Percentiles rank a stretch among this genome's conserved stretches.
Evolutionary conservation across 2,113 vertebrate species (phyloP).

Genomic region (Chionomys nivalis): DNA sequence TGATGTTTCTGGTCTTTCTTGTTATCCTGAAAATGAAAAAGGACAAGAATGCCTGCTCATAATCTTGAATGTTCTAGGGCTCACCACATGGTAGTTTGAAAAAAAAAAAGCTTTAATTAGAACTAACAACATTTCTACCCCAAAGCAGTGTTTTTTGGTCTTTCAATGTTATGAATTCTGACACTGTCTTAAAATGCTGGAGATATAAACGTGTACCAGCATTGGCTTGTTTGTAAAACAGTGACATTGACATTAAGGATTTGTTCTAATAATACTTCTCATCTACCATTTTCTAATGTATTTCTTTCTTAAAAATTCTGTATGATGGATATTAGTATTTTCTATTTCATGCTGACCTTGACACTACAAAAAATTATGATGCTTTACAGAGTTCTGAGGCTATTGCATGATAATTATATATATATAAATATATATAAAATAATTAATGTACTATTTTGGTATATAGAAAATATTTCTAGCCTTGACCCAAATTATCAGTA

Average conservation of each 20-base stretch:
- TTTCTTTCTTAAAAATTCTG: neutral
- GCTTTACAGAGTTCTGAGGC: neutral
- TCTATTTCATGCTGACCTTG: neutral
- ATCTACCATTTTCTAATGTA: neutral
- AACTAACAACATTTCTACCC: neutral
- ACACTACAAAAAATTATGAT: neutral
- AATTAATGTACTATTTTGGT: neutral
- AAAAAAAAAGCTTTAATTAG: neutral
- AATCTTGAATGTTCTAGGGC: neutral
- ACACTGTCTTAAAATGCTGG: neutral
- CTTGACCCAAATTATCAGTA: neutral
- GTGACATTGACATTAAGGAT: neutral
- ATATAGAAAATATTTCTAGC: neutral
- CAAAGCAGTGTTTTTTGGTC: neutral
- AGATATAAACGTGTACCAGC: neutral
- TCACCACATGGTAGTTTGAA: neutral
- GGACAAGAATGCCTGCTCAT: too few species aligned
- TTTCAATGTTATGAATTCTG: neutral
- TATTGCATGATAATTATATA: neutral
- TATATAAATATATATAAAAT: neutral
- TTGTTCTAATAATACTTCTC: neutral
- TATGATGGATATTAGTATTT: neutral
- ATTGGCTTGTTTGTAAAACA: neutral
- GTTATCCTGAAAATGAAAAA: neutral
- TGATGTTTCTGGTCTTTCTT: neutral